Conservation (phyloP, 2,797 vertebrate genomes). For the Clarias platycephalus region DNA sequence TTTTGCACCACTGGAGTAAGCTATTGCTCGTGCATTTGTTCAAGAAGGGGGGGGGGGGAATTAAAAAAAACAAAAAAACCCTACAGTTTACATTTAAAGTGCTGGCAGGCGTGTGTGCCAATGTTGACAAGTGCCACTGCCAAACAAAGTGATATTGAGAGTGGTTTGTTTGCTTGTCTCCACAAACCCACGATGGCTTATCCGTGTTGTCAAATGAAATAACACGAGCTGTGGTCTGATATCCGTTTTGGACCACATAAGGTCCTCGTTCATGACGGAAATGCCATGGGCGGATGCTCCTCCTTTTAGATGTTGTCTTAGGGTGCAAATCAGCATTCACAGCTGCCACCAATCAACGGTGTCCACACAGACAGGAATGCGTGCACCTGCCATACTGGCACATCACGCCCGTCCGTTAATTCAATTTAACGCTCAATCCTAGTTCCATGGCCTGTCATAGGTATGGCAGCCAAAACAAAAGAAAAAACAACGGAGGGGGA, state of each 20-base stretch:
- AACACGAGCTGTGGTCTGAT: conserved; percentile 46
- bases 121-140: conserved; percentile 51
- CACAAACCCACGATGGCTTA: conserved; percentile 46
- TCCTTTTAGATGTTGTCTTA: conserved; percentile 62
- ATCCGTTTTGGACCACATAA: conserved; percentile 44
- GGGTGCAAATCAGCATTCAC: conserved; percentile 62
- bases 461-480: conserved; percentile 58
- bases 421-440: conserved; percentile 75
- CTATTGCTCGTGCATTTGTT: conserved; percentile 42
- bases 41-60: not conserved
- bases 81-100: conserved; percentile 49
- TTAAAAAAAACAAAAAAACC: not conserved
- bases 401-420: conserved; percentile 67
- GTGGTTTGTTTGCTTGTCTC: conserved; percentile 48
- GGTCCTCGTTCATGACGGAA: conserved; percentile 45
- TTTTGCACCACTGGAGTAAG: conserved; percentile 44
- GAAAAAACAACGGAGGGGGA: not conserved
- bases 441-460: conserved; percentile 69
- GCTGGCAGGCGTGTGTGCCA: conserved; percentile 45
- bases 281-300: conserved; percentile 56
- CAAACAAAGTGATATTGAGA: conserved; percentile 55
- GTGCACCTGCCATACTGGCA: conserved; percentile 75
- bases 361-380: conserved; percentile 64
- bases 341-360: conserved; percentile 68
- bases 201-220: conserved; percentile 53